Percentiles rank a stretch among this genome's conserved stretches.
Evolutionary conservation across 2,113 vertebrate genomes (phyloP).

Genomic region (Spea bombifrons): DNA sequence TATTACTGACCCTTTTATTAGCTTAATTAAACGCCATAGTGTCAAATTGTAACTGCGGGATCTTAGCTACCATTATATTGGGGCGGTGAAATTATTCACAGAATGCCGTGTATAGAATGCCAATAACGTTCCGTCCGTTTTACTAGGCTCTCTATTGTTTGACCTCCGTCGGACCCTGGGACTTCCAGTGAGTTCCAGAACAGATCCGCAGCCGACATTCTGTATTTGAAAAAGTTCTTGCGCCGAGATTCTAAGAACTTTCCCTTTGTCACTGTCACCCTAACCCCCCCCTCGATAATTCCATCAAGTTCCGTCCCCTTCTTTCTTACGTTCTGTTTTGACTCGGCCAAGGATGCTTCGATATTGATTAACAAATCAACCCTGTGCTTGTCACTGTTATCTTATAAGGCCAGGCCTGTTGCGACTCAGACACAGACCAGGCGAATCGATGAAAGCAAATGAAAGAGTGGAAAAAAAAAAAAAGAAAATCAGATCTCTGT

Average conservation of each 20-base stretch:
- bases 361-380: conserved; percentile 47
- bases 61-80: conserved; percentile 23
- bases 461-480: conserved; percentile 22
- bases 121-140: background rate
- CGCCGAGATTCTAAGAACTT: background rate
- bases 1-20: conserved; percentile 39
- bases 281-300: conserved; percentile 23
- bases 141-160: background rate
- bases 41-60: conserved; percentile 36
- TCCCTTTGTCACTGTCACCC: conserved; percentile 7
- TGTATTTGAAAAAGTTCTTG: background rate
- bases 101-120: conserved; percentile 2
- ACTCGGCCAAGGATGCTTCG: conserved; percentile 1
- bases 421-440: conserved; percentile 27
- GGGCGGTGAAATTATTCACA: conserved; percentile 21
- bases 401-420: conserved; percentile 37
- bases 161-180: background rate
- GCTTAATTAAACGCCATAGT: conserved; percentile 30
- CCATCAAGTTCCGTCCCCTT: conserved; percentile 10
- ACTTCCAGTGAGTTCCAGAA: background rate
- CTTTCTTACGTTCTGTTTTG: background rate
- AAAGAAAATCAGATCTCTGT: conserved; percentile 26
- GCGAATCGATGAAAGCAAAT: conserved; percentile 43
- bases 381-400: conserved; percentile 33
- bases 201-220: background rate